phyloP scores from a whole-genome alignment of 92 coral and sea anemone species.

The Micromussa lordhowensis region DNA sequence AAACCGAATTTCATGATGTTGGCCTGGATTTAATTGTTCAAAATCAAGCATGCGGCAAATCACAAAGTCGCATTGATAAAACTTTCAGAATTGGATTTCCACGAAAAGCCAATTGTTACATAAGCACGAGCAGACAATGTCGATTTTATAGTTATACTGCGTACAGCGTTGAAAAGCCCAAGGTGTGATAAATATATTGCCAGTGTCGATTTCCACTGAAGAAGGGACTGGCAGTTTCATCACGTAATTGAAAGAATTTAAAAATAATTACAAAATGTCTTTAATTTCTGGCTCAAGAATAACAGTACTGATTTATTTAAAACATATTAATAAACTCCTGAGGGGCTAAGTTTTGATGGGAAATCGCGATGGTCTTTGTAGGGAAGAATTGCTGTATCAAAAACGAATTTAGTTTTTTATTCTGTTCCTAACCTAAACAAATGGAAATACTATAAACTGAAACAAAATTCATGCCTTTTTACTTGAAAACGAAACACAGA shows the following conservation, averaged over 20 bases:
- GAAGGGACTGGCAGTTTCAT: not conserved
- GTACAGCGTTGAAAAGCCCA: not conserved
- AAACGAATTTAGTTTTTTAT: not conserved
- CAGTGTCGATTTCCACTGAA: not conserved
- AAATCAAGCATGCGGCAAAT: conserved; percentile 18
- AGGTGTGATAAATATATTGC: not conserved
- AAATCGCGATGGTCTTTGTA: conserved; percentile 14
- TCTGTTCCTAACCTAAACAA: not conserved
- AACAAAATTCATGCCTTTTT: not conserved
- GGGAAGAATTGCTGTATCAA: not conserved
- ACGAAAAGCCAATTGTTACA: conserved; percentile 25
- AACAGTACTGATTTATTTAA: not conserved
- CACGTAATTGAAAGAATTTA: not conserved
- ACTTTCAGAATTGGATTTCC: not conserved
- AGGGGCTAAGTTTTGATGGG: not conserved
- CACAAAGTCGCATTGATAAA: conserved; percentile 9
- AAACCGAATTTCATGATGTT: conserved; percentile 11
- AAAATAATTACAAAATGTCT: not conserved
- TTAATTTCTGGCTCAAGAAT: not conserved
- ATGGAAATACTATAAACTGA: not conserved
- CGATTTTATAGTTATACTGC: not conserved
- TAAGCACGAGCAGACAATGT: not conserved
- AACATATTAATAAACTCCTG: not conserved
- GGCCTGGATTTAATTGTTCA: conserved; percentile 1
- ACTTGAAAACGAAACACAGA: conserved; percentile 11